phyloP scores from a whole-genome alignment of 2,797 vertebrate genomes.

The Acomys russatus region DNA sequence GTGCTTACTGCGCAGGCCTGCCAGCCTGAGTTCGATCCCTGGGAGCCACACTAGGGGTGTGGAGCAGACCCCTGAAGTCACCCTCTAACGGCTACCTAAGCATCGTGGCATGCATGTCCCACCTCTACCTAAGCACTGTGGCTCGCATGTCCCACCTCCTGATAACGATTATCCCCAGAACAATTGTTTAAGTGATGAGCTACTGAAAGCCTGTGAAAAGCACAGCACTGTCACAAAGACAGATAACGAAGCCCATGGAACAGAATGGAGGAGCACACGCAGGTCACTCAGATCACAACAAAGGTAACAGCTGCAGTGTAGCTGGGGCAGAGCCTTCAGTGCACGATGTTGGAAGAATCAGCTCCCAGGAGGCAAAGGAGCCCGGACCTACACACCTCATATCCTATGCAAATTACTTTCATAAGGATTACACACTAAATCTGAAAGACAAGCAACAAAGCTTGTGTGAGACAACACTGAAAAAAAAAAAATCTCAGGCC shows the following conservation, averaged over 20 bases:
- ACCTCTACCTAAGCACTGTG: neutral
- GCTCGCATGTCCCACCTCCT: neutral
- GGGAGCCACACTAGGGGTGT: too few relatives aligned
- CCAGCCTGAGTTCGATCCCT: neutral
- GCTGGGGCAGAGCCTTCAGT: too few relatives aligned
- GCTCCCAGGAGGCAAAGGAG: neutral
- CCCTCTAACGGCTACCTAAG: neutral
- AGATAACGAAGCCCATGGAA: too few relatives aligned
- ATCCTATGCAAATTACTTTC: neutral
- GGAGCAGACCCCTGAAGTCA: too few relatives aligned
- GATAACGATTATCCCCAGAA: neutral
- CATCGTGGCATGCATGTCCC: neutral
- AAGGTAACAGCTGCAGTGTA: too few relatives aligned
- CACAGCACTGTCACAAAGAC: too few relatives aligned
- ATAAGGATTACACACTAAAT: neutral
- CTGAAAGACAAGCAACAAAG: neutral
- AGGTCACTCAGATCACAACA: neutral
- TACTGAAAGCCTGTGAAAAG: neutral
- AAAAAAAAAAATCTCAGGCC: neutral
- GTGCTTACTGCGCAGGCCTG: neutral
- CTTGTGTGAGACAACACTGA: too few relatives aligned
- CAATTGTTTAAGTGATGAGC: neutral
- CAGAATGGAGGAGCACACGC: too few relatives aligned
- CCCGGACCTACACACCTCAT: neutral
- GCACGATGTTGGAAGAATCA: neutral